Evolutionary conservation across 2,797 vertebrate genomes (phyloP).

Genomic region (Trachurus trachurus): DNA sequence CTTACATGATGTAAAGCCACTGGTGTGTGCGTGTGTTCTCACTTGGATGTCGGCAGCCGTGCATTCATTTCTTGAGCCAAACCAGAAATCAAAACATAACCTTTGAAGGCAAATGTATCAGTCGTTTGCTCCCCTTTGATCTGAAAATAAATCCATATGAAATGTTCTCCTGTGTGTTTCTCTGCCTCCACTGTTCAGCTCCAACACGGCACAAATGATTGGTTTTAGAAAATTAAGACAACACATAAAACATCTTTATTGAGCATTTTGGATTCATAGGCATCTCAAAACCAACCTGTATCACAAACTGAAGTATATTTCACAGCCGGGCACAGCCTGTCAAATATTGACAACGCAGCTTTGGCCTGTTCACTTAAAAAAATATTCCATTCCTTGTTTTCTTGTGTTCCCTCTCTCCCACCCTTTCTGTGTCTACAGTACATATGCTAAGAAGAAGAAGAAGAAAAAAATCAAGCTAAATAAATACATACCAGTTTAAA

Average conservation of each 20-base stretch:
- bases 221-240: slow-evolving; percentile 37
- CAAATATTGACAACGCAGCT: slow-evolving; percentile 85
- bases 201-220: not conserved
- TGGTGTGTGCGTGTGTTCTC: no score
- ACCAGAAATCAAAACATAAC: slow-evolving; percentile 69
- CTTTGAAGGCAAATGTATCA: slow-evolving; percentile 60
- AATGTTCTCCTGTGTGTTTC: not conserved
- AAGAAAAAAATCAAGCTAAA: slow-evolving; percentile 61
- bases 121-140: slow-evolving; percentile 32
- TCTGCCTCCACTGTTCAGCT: not conserved
- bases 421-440: slow-evolving; percentile 63
- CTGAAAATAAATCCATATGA: slow-evolving; percentile 53
- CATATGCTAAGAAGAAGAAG: slow-evolving; percentile 43
- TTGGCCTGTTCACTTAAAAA: slow-evolving; percentile 68
- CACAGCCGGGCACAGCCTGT: slow-evolving; percentile 69
- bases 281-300: slow-evolving; percentile 62
- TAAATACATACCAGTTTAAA: slow-evolving; percentile 74
- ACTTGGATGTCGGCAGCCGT: not conserved
- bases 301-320: slow-evolving; percentile 66
- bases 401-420: slow-evolving; percentile 11
- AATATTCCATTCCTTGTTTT: slow-evolving; percentile 58
- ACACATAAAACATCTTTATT: slow-evolving; percentile 74
- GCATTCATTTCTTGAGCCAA: slow-evolving; percentile 78
- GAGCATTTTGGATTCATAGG: slow-evolving; percentile 59
- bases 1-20: not conserved